Evolutionary conservation across 2,113 vertebrate genomes (phyloP).

Genomic region (Piaya cayana): DNA sequence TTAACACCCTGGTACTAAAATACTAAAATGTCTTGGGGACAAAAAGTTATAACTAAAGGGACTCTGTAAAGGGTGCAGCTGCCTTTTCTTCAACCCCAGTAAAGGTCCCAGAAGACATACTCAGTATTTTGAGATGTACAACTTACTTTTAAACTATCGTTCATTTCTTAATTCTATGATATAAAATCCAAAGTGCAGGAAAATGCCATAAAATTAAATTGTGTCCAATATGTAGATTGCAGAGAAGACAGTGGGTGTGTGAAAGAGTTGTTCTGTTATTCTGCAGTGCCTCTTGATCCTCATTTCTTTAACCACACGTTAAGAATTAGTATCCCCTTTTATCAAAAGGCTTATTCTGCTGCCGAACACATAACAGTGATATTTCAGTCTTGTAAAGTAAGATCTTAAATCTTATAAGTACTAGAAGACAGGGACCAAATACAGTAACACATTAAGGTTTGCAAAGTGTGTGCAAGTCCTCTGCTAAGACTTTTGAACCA

Average conservation of each 20-base stretch:
- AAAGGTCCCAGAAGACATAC: not conserved
- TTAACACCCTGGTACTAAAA: not conserved
- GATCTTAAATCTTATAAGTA: not conserved
- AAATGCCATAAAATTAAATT: constrained; percentile 26
- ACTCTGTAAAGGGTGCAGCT: not conserved
- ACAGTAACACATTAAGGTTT: not conserved
- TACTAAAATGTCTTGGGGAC: not conserved
- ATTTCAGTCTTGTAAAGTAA: not conserved
- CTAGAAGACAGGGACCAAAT: not conserved
- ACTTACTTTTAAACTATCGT: constrained; percentile 49
- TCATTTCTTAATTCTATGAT: constrained; percentile 27
- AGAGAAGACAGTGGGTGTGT: constrained; percentile 7
- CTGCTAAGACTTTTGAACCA: not conserved
- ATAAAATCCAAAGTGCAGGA: constrained; percentile 41
- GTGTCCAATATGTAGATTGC: not conserved
- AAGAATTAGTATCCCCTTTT: not conserved
- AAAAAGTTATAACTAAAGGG: not conserved
- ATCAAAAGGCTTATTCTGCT: not conserved
- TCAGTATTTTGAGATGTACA: not conserved
- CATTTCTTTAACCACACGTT: not conserved
- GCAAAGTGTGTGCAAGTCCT: not conserved
- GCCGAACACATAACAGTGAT: not conserved
- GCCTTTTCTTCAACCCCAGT: not conserved
- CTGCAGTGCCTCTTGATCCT: not conserved
- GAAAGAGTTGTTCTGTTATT: not conserved